Base-by-base conservation (phyloP, 2,888 invertebrate species). In the Scaptomyza cyrtandrae region DNA sequence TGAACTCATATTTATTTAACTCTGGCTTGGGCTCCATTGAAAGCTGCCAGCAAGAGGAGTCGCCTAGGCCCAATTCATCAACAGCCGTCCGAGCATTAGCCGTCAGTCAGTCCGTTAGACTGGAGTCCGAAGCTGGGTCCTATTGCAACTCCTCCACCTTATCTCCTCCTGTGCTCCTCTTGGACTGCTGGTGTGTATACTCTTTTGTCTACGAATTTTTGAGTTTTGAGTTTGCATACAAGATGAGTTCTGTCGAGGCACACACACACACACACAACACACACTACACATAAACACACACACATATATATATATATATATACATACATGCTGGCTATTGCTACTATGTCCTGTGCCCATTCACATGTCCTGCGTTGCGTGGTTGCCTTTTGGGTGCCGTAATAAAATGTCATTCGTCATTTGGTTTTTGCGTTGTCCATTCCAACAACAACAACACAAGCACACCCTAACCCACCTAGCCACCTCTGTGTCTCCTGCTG, bases 361-460 rank as follows among this genome's bases (percentile, higher is more conserved):
- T n/a, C 37, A 33, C 19, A 50, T 50, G 50, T 50, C 48, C 50
- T 56, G 33, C 52, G 37, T 41, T 83, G 71, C 71, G 80, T 80
- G 72, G 74, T 76, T 65, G 80, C 85, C 89, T 82, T 41, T 82
- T 80, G 85, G 78, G 88, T 86, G 89, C 89, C 88, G 83, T 86
- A 87, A 89, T 89, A 89, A 89, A 86, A 86, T 86, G 89, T 89
- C 85, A 86, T 86, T 89, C 89, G 85, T 89, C 85, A 86, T 86
- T 89, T 89, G 83, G 88, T 89, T 84, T 85, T 89, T 87, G 84
- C 88, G 79, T 87, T 67, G 74, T 73, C 65, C 54, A 43, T 63
- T 49, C 61, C 62, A 62, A 62, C 61, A 63, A 41, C 60, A 29
- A 13, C 52, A 59, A 27, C 44, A 16, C 11, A 13, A 63, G 55